Evolutionary conservation across 2,797 vertebrate genomes (phyloP), one percentile per base, ranked within the genome.

Genomic region (Graptemys geographica): DNA sequence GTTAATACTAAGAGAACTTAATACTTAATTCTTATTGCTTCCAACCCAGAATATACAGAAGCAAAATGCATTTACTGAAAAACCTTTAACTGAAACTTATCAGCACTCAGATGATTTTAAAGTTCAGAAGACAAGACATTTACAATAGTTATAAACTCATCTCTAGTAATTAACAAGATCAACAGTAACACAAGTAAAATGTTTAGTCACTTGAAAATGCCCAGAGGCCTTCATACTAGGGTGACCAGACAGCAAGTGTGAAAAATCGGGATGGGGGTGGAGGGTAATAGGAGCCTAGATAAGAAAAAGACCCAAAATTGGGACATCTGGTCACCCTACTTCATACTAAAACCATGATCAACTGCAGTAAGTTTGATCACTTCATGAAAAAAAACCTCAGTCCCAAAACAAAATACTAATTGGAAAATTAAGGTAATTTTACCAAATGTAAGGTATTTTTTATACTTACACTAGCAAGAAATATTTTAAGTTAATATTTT

Each of bases 371-470:
- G 90, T 91, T 8, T 8, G 69, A 84, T 55, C 49, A 53, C 82
- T 91, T 95, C 84, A 89, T 93, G 78, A 55, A 52, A 72, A 72
- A 55, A 92, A 28, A 86, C 10, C 31, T 80, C 84, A 91, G 19
- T 8, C 11, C 15, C 41, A 12, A 18, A 3, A 51, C 23, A n/a
- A n/a, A 55, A 23, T 5, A 51, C 2, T 28, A 74, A 95, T 81
- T 0, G 81, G 79, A 25, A 65, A 95, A 85, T 49, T 41, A 79
- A 88, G 7, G 72, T 41, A 93, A 92, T 93, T 82, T 49, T 92
- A 87, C 5, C 25, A 49, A 78, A 15, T 49, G 12, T 41, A 49
- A 44, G 16, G 27, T 3, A 41, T 28, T 49, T 49, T 31, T 31
- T 5, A 78, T 78, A 16, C 44, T 49, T 78, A 27, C 44, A 49